Conservation (phyloP, 2,113 vertebrate genomes). For the Cairina moschata region DNA sequence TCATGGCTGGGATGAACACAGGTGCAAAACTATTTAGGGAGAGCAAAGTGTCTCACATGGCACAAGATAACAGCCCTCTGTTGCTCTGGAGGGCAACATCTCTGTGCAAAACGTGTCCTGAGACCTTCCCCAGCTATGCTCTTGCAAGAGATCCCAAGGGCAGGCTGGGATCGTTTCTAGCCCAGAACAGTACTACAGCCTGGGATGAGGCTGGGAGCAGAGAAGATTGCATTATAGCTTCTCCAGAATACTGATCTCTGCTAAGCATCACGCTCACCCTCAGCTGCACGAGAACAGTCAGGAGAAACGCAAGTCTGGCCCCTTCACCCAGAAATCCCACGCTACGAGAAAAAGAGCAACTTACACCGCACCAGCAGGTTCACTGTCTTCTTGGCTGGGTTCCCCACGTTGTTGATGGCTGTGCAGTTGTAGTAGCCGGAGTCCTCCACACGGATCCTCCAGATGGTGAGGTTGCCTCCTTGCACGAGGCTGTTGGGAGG, state of each 20-base stretch:
- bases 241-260: background rate
- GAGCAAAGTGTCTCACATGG: background rate
- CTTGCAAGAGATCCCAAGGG: background rate
- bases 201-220: background rate
- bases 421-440: slow-evolving; percentile 96
- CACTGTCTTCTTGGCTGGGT: slow-evolving; percentile 93
- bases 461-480: slow-evolving; percentile 84
- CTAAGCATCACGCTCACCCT: background rate
- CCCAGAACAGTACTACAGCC: background rate
- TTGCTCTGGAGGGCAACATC: background rate
- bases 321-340: background rate
- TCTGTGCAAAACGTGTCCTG: background rate
- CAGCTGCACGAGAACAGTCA: background rate
- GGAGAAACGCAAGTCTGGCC: background rate
- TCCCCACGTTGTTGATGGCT: slow-evolving; percentile 95
- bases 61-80: background rate
- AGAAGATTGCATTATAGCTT: background rate
- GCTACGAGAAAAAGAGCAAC: slow-evolving; percentile 17
- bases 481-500: slow-evolving; percentile 84
- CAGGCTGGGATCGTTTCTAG: background rate
- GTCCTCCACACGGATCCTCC: slow-evolving; percentile 84
- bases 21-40: slow-evolving; percentile 9
- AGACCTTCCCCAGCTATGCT: background rate
- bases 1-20: slow-evolving; percentile 83
- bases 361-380: slow-evolving; percentile 90